These are phyloP conservation scores for Penelope pileata DNA, from an alignment of 2,113 vertebrate genomes.

Conservation along the genomic window DNA sequence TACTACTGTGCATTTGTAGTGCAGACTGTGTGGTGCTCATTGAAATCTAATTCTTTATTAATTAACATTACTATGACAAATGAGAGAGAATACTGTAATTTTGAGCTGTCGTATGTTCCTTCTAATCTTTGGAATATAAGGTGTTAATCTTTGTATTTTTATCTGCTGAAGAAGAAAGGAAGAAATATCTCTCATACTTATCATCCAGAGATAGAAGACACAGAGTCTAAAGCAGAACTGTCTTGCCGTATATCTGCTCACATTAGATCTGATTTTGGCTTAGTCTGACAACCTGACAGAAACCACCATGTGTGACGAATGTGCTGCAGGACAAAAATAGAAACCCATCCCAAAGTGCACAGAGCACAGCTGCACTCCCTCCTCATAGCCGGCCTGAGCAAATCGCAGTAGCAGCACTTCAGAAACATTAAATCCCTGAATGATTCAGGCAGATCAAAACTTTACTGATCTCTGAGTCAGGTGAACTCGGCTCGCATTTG, in stretches of 20 bases:
- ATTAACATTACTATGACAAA: background rate
- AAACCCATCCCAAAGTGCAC: background rate
- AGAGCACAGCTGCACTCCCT: background rate
- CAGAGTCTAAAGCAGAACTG: background rate
- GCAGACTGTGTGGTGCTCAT: background rate
- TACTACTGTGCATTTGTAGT: background rate
- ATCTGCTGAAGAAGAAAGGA: background rate
- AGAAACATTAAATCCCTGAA: background rate
- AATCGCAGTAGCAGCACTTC: background rate
- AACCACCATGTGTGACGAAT: background rate
- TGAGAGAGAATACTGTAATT: background rate
- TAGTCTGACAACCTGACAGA: slow-evolving; percentile 17
- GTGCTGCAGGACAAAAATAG: slow-evolving; percentile 16
- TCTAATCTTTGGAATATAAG: background rate
- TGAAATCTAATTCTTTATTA: background rate
- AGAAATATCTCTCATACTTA: slow-evolving; percentile 4
- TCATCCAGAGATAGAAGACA: background rate
- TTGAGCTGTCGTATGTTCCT: background rate
- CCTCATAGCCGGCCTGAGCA: background rate
- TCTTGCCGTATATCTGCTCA: background rate
- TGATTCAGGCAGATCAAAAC: background rate
- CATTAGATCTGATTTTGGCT: background rate
- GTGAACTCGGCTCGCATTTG: background rate
- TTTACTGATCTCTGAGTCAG: background rate
- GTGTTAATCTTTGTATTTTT: background rate